A percentile compares a stretch with the other conserved stretches of the same genome.
Conservation (phyloP, 2,797 vertebrate genomes). For the Myotis myotis region DNA sequence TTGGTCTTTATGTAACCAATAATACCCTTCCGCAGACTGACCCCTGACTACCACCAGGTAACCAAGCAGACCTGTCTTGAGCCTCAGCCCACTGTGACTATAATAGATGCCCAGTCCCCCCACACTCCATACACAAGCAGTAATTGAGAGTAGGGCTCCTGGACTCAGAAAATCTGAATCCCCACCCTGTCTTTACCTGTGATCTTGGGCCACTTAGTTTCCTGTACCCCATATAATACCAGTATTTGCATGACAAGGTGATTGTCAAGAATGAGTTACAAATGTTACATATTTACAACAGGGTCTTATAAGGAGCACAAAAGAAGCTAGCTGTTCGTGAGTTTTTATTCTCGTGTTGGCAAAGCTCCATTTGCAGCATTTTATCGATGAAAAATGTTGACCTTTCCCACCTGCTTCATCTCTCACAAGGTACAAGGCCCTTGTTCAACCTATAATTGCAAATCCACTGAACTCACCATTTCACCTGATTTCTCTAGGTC, state of each 20-base stretch:
- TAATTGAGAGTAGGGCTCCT: background rate
- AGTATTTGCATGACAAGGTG: background rate
- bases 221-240: background rate
- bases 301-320: background rate
- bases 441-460: background rate
- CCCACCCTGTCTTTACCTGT: background rate
- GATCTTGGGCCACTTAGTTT: background rate
- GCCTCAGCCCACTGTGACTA: background rate
- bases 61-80: background rate
- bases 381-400: rapidly evolving
- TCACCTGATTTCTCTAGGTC: background rate
- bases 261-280: background rate
- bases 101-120: background rate
- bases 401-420: background rate
- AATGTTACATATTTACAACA: background rate
- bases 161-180: background rate
- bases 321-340: rapidly evolving
- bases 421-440: background rate
- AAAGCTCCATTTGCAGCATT: background rate
- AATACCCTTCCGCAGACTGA: background rate
- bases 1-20: too few species aligned
- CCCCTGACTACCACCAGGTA: background rate
- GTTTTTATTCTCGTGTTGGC: rapidly evolving
- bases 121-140: background rate
- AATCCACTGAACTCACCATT: background rate